Evolutionary conservation across 2,113 vertebrate species (phyloP).

Genomic region (Neoarius graeffei): DNA sequence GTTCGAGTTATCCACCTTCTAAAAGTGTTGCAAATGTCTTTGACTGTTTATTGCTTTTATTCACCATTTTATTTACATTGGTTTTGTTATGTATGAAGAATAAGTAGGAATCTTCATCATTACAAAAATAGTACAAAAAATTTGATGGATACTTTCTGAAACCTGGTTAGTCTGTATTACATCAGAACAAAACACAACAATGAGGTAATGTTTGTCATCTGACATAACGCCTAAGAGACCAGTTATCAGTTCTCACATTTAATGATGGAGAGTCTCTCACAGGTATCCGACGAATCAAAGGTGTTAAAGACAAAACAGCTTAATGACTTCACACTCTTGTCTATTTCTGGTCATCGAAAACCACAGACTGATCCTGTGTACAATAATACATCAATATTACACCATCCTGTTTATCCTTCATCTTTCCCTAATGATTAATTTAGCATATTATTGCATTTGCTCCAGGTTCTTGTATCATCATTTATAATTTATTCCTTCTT

Average conservation of each 20-base stretch:
- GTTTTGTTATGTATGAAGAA: neutral
- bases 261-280: neutral
- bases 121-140: neutral
- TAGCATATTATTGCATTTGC: neutral
- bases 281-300: neutral
- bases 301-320: slow-evolving; percentile 26
- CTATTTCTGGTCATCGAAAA: slow-evolving; percentile 18
- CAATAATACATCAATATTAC: neutral
- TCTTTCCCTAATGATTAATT: neutral
- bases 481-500: neutral
- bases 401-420: slow-evolving; percentile 27
- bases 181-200: slow-evolving; percentile 1
- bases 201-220: slow-evolving; percentile 10
- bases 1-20: neutral
- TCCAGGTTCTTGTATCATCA: neutral
- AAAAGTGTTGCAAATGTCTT: neutral
- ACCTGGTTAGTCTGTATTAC: neutral
- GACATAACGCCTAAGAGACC: neutral
- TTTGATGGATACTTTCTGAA: too few species aligned
- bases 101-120: neutral
- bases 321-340: slow-evolving; percentile 30
- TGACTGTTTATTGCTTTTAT: neutral
- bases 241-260: slow-evolving; percentile 13
- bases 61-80: neutral
- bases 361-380: slow-evolving; percentile 5